phyloP scores from a whole-genome alignment of 2,797 vertebrate genomes.

The Phyllotis vaccarum region DNA sequence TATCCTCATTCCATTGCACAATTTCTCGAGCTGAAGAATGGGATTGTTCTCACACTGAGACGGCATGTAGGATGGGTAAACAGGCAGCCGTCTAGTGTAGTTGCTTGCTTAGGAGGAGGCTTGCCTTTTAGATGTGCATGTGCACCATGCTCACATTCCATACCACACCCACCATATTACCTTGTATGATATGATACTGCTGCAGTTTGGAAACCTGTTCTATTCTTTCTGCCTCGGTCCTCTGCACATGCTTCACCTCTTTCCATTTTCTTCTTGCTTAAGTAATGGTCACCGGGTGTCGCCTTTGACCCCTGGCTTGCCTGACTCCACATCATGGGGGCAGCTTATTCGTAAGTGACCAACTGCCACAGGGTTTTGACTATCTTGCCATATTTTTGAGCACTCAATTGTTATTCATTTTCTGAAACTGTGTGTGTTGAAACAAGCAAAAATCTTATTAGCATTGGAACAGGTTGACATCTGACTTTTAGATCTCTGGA shows the following conservation, averaged over 20 bases:
- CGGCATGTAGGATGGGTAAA: not conserved
- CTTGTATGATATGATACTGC: not conserved
- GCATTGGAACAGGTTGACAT: not conserved
- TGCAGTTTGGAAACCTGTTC: not conserved
- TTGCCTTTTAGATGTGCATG: not conserved
- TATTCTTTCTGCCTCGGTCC: not conserved
- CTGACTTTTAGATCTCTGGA: conserved; percentile 7
- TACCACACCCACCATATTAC: not conserved
- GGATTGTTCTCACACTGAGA: not conserved
- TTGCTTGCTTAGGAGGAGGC: not conserved
- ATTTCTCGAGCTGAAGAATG: conserved; percentile 16
- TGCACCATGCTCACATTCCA: too few relatives aligned
- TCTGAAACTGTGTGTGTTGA: not conserved
- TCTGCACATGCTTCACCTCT: not conserved
- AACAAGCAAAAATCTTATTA: not conserved
- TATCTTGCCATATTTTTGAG: not conserved
- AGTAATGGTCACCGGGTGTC: not conserved
- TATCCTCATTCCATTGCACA: not conserved
- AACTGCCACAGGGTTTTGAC: not conserved
- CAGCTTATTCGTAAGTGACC: not conserved
- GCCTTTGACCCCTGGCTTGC: not conserved
- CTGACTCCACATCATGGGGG: not conserved
- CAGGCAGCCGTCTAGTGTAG: not conserved
- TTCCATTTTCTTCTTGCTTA: not conserved
- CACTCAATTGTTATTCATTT: not conserved